Percentiles rank a stretch among this genome's conserved stretches.
These are phyloP conservation scores for Muschampia plurimacula DNA, from an alignment of 2,888 invertebrate species.

Conservation along the genomic window DNA sequence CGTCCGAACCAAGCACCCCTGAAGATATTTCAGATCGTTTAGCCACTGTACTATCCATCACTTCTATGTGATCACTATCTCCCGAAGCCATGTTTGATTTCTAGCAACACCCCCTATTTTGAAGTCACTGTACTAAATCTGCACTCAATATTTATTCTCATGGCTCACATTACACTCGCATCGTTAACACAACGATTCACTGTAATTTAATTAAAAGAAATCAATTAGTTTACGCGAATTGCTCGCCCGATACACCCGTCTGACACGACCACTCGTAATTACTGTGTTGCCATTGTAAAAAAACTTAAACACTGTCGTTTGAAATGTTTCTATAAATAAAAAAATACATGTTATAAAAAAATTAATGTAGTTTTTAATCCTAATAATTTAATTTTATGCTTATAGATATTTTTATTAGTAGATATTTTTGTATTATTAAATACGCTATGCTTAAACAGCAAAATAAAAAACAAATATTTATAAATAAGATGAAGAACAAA, in stretches of 20 bases:
- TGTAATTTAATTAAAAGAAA: slow-evolving; percentile 84
- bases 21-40: slow-evolving; percentile 86
- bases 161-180: slow-evolving; percentile 79
- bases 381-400: no score
- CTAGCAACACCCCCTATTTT: slow-evolving; percentile 79
- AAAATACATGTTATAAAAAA: background rate
- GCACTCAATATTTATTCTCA: slow-evolving; percentile 74
- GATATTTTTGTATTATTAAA: no score
- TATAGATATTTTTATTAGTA: no score
- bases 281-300: slow-evolving; percentile 64
- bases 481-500: no score
- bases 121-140: slow-evolving; percentile 67
- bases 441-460: no score
- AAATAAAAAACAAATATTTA: no score
- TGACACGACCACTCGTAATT: slow-evolving; percentile 81
- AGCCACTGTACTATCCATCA: slow-evolving; percentile 87
- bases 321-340: slow-evolving; percentile 25
- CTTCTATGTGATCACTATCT: slow-evolving; percentile 93
- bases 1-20: slow-evolving; percentile 86
- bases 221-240: slow-evolving; percentile 82
- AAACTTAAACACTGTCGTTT: slow-evolving; percentile 32
- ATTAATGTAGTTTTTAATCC: no score
- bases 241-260: slow-evolving; percentile 76
- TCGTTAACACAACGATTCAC: slow-evolving; percentile 77
- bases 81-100: slow-evolving; percentile 92